Conservation (phyloP, 1,140 invertebrate species). For the Meteorus sp. region DNA sequence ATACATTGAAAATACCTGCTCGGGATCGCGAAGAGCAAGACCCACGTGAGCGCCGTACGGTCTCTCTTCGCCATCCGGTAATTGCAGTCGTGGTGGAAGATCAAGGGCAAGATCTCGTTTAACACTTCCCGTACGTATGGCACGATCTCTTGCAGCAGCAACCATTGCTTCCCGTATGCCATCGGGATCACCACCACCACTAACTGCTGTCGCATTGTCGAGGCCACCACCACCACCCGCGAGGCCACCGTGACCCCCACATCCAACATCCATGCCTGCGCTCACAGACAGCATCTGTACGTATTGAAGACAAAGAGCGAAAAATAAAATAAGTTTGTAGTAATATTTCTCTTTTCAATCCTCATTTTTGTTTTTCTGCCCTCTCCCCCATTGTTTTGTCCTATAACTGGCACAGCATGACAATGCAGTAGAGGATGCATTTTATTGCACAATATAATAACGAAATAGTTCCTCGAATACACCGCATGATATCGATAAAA, state of each 20-base stretch:
- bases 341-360: not conserved
- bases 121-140: constrained; percentile 63
- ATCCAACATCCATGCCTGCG: constrained; percentile 62
- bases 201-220: constrained; percentile 45
- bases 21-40: constrained; percentile 66
- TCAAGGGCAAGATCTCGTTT: constrained; percentile 67
- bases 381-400: no score
- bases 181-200: constrained; percentile 39
- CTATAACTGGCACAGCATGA: no score
- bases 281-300: constrained; percentile 65
- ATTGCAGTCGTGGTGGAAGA: constrained; percentile 67
- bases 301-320: constrained; percentile 1
- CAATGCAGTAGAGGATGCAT: no score
- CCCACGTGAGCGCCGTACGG: constrained; percentile 65
- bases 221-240: constrained; percentile 54
- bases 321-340: constrained; percentile 8
- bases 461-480: no score
- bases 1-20: constrained; percentile 58
- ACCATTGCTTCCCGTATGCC: constrained; percentile 52
- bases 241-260: constrained; percentile 61
- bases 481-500: no score
- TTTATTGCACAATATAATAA: no score
- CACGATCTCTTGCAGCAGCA: constrained; percentile 61
- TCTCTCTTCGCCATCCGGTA: constrained; percentile 73
- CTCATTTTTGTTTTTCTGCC: not conserved